Base-by-base conservation (phyloP, 2,113 vertebrate species). In the Isichthys henryi region DNA sequence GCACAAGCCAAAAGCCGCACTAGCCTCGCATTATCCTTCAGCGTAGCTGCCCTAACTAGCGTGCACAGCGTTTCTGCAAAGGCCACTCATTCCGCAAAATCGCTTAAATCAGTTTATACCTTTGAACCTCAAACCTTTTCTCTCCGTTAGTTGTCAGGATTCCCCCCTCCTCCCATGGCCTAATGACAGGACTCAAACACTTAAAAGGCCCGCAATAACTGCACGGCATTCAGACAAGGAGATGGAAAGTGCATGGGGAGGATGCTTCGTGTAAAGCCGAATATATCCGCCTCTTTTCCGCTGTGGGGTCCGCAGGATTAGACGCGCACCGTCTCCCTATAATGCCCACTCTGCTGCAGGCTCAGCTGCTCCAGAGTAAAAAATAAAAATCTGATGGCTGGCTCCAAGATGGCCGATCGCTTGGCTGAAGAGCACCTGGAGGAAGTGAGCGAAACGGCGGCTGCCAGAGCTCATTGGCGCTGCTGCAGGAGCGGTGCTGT, bases 361-460 rank as follows among this genome's bases (percentile, higher is more conserved):
- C 70, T 77, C 87, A 86, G 90, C 90, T 90, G 80, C 88, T 90
- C 82, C n/a, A 58, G 90, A 82, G 88, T n/a, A 62, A 90, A 62
- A 83, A 77, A 15, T 52, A 21, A 90, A 66, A 83, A 46, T 46
- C 53, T 56, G 88, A 52, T 89, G 88, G 92, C 88, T 86, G 49
- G 11, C 90, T 95, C 95, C 96, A 98, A 97, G 96, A 98, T 98
- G 97, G 97, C 96, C 94, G 96, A 93, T 91, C 90, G 88, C 91
- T 27, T 86, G 85, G 89, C 87, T 90, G 90, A 85, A 89, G 88
- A 89, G 88, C 87, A 74, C 90, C 91, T 89, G 91, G 91, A 91
- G 95, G 95, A 96, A 95, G 93, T 94, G 95, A 95, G 94, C 93
- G 92, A 43, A 91, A 17, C 48, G 17, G 8, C 80, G 46, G 85